These are phyloP conservation scores for Strigamia crassipes DNA, from an alignment of 2,888 invertebrate genomes.

Conservation along the genomic window DNA sequence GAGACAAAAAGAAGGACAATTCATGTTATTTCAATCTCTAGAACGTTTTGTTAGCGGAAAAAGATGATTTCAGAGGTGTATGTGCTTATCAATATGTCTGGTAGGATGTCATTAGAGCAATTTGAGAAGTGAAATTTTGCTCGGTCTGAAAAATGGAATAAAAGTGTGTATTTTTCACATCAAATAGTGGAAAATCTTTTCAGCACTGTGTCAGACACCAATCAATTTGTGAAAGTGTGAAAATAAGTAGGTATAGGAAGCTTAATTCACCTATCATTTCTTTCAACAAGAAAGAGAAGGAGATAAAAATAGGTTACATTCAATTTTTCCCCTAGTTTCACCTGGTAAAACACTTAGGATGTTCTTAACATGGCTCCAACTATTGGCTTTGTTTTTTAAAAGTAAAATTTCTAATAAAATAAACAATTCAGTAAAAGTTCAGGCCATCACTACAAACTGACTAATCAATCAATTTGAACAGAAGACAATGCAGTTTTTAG, in stretches of 20 bases:
- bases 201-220: not conserved
- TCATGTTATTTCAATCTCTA: not conserved
- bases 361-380: no score
- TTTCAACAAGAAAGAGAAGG: not conserved
- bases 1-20: not conserved
- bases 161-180: not conserved
- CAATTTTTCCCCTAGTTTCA: not conserved
- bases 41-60: not conserved
- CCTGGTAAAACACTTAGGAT: not conserved
- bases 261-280: conserved; percentile 9
- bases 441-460: no score
- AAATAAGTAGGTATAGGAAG: not conserved
- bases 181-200: not conserved
- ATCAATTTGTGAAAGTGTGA: not conserved
- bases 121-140: not conserved
- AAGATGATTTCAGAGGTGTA: not conserved
- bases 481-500: no score
- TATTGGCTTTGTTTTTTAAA: no score
- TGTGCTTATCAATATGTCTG: not conserved
- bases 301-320: not conserved
- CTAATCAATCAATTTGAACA: no score
- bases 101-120: conserved; percentile 7
- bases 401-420: no score
- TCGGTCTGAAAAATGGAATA: not conserved
- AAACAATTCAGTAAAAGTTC: no score